Conservation (phyloP, 2,797 vertebrate genomes). For the Cichlasoma orientale region DNA sequence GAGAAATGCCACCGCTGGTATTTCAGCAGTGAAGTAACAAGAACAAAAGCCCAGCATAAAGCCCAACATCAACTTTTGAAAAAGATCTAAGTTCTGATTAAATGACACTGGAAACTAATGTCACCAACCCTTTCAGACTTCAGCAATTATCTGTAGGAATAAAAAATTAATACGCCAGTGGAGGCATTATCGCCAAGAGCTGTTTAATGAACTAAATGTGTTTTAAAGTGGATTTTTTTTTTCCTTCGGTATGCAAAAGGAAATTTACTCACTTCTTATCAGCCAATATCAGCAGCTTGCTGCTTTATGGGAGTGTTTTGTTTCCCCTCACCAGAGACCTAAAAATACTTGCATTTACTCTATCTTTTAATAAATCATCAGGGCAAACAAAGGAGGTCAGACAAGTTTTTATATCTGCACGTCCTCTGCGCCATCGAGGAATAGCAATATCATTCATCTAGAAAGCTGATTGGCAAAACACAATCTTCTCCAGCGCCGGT, state of each 20-base stretch:
- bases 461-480: constrained; percentile 9
- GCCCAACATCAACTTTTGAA: not conserved
- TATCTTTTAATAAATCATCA: constrained; percentile 41
- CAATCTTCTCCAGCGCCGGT: not conserved
- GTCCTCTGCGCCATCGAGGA: not conserved
- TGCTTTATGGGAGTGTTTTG: constrained; percentile 6
- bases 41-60: not conserved
- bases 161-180: not conserved
- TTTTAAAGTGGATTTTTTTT: constrained; percentile 6
- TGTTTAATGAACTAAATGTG: constrained; percentile 19
- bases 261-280: constrained; percentile 17
- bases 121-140: not conserved
- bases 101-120: not conserved
- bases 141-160: not conserved
- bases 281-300: constrained; percentile 15
- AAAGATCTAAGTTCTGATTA: not conserved
- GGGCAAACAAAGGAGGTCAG: not conserved
- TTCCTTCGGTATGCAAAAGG: not conserved
- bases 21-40: not conserved
- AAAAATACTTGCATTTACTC: constrained; percentile 32
- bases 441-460: not conserved
- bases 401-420: constrained; percentile 11
- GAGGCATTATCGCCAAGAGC: constrained; percentile 9
- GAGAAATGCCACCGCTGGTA: not conserved
- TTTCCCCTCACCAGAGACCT: not conserved